Percentiles rank a stretch among this genome's conserved stretches.
These are phyloP conservation scores for Rotaria socialis DNA, from an alignment of 2,888 invertebrate species.

Conservation along the genomic window DNA sequence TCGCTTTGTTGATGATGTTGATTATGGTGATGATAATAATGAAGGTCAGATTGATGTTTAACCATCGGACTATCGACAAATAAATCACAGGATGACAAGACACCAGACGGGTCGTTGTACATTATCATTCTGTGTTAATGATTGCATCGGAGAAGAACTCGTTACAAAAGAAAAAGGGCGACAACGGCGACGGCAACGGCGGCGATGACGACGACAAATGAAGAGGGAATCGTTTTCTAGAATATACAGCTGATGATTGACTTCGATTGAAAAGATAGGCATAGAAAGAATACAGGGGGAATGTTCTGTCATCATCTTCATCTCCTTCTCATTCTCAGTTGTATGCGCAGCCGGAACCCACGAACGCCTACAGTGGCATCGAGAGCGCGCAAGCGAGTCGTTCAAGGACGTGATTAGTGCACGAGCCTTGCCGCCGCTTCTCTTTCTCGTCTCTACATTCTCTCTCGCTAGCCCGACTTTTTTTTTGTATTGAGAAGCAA, in stretches of 20 bases:
- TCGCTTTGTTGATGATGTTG: background rate
- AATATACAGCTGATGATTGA: constrained; percentile 17
- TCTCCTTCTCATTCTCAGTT: background rate
- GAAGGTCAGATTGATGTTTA: constrained; percentile 8
- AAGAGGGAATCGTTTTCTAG: constrained; percentile 13
- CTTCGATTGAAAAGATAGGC: background rate
- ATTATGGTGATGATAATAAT: background rate
- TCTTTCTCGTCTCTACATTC: background rate
- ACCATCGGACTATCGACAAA: background rate
- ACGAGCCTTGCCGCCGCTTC: background rate
- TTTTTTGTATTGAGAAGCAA: background rate
- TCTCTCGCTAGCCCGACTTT: background rate
- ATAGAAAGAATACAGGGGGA: background rate
- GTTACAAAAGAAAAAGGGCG: background rate
- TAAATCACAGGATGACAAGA: background rate
- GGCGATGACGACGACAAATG: background rate
- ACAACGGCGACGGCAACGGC: background rate
- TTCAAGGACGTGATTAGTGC: constrained; percentile 32
- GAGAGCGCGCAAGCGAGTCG: constrained; percentile 19
- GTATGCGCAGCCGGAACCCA: background rate
- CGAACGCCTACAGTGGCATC: constrained; percentile 18
- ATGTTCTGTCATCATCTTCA: background rate
- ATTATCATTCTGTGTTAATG: background rate
- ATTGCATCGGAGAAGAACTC: background rate
- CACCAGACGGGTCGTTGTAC: background rate